phyloP scores from a whole-genome alignment of 2,113 vertebrate species.

The Seriola aureovittata region DNA sequence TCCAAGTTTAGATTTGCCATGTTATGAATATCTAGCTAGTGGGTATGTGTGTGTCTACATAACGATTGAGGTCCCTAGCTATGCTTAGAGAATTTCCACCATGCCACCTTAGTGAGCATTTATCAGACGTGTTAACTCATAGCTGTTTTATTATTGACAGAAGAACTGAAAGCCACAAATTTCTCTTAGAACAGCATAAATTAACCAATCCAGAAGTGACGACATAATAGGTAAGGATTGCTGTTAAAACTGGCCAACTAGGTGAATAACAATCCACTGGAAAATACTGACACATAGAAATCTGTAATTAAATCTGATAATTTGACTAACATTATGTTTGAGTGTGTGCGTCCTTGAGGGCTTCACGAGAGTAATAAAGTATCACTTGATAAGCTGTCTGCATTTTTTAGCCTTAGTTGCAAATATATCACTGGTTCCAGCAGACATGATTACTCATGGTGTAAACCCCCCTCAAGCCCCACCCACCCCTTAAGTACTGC shows the following conservation, averaged over 20 bases:
- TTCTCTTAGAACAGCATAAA: background rate
- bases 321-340: too few species aligned
- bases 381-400: background rate
- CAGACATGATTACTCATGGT: conserved; percentile 22
- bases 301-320: background rate
- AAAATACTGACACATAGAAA: too few species aligned
- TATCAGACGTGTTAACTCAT: background rate
- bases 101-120: too few species aligned
- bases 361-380: background rate
- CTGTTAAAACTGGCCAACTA: background rate
- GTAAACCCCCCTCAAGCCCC: background rate
- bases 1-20: background rate
- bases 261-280: background rate
- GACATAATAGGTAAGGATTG: background rate
- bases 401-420: background rate
- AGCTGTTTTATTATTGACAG: background rate
- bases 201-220: background rate
- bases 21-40: background rate
- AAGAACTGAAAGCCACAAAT: background rate
- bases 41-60: background rate
- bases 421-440: conserved; percentile 10
- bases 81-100: too few species aligned
- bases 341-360: background rate
- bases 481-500: conserved; percentile 4
- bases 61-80: too few species aligned